phyloP scores from a whole-genome alignment of 2,888 invertebrate species.

The Holacanthella duospinosa region DNA sequence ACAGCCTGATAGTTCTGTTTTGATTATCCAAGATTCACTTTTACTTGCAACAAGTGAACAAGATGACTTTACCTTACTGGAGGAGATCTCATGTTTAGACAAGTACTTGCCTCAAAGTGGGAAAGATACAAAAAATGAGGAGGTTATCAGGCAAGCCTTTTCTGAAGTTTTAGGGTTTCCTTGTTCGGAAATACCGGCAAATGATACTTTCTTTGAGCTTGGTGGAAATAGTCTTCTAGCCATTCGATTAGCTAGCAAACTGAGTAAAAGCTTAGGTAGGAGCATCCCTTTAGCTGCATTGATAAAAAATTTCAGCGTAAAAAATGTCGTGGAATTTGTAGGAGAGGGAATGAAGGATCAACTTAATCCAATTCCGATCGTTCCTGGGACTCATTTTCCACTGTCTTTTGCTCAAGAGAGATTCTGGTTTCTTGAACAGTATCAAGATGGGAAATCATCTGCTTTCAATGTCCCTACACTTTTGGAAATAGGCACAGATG shows the following conservation, averaged over 20 bases:
- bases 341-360: too few species aligned
- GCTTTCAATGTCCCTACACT: slow-evolving; percentile 7
- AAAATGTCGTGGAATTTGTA: too few species aligned
- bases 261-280: neutral
- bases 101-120: too few species aligned
- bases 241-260: neutral
- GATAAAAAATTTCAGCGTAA: too few species aligned
- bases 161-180: too few species aligned
- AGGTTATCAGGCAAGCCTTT: too few species aligned
- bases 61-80: too few species aligned
- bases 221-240: slow-evolving; percentile 16
- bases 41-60: too few species aligned
- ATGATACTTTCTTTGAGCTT: slow-evolving; percentile 15
- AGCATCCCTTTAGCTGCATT: neutral
- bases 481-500: neutral
- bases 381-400: neutral
- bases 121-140: too few species aligned
- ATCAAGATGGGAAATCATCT: slow-evolving; percentile 1
- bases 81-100: too few species aligned
- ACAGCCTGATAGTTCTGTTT: too few species aligned
- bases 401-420: slow-evolving; percentile 6
- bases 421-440: slow-evolving; percentile 6
- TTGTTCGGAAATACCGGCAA: slow-evolving; percentile 9
- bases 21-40: too few species aligned
- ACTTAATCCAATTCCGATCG: neutral